These are phyloP conservation scores for Tetragonula carbonaria DNA, from an alignment of 2,888 invertebrate genomes.

Conservation along the genomic window DNA sequence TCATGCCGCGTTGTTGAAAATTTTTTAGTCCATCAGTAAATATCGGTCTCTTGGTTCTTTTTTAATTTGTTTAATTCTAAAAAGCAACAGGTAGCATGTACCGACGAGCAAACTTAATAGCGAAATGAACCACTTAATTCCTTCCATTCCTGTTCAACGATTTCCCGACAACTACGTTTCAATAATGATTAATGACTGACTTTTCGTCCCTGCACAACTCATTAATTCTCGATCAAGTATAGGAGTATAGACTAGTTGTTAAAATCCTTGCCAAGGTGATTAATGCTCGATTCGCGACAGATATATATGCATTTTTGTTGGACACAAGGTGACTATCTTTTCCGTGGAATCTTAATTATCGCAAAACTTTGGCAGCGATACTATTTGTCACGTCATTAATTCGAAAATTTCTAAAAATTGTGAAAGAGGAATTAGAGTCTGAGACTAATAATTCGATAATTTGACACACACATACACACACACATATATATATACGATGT, in stretches of 20 bases:
- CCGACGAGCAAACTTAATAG: conserved; percentile 36
- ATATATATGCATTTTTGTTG: conserved; percentile 59
- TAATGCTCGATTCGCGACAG: conserved; percentile 58
- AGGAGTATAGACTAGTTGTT: conserved; percentile 61
- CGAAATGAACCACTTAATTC: conserved; percentile 55
- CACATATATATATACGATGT: too few relatives aligned
- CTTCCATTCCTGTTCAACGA: conserved; percentile 42
- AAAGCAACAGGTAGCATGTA: conserved; percentile 6
- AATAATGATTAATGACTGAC: conserved; percentile 71
- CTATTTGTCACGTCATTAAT: not conserved
- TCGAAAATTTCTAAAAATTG: not conserved
- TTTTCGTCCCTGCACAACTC: conserved; percentile 63
- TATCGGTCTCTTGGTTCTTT: too few relatives aligned
- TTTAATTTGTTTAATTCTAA: too few relatives aligned
- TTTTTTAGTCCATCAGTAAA: too few relatives aligned
- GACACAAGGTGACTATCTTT: conserved; percentile 47
- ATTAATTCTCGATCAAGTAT: conserved; percentile 67
- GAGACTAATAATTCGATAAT: too few relatives aligned
- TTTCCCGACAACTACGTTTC: conserved; percentile 68
- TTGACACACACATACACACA: too few relatives aligned
- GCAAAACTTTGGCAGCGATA: not conserved
- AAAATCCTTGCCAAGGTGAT: conserved; percentile 64
- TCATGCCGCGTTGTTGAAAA: too few relatives aligned
- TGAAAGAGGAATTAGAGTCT: too few relatives aligned
- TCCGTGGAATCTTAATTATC: conserved; percentile 28